Percentiles rank a stretch among this genome's conserved stretches.
Evolutionary conservation across 2,888 invertebrate species (phyloP).

Genomic region (Drosophila barbarae): DNA sequence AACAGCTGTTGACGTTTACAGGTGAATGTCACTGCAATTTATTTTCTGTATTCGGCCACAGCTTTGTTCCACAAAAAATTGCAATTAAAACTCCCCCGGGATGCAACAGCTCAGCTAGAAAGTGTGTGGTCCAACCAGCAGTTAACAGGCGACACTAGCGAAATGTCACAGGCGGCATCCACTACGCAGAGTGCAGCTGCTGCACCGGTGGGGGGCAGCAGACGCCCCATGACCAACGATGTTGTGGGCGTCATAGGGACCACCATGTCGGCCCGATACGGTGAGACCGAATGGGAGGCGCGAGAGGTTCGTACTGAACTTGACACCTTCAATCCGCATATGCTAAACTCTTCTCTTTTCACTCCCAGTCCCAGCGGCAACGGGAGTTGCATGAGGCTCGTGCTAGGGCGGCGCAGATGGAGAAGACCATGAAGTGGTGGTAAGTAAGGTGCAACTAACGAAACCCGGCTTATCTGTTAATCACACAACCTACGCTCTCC

Average conservation of each 20-base stretch:
- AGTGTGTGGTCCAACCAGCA: conserved; percentile 3
- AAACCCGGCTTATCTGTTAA: conserved; percentile 1
- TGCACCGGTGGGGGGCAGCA: conserved; percentile 45
- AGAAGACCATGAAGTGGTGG: conserved; percentile 99
- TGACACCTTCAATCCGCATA: neutral
- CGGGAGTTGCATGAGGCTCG: conserved; percentile 96
- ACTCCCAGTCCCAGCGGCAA: conserved; percentile 77
- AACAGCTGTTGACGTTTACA: conserved; percentile 12
- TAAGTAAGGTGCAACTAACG: conserved; percentile 31
- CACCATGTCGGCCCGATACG: conserved; percentile 69
- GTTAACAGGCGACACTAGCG: neutral
- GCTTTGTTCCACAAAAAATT: conserved; percentile 30
- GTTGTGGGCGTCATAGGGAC: conserved; percentile 51
- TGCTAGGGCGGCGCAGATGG: conserved; percentile 98
- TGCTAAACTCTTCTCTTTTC: neutral
- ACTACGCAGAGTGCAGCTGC: conserved; percentile 56
- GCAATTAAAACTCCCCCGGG: conserved; percentile 30
- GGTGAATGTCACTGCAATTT: conserved; percentile 18
- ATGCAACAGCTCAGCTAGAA: conserved; percentile 44
- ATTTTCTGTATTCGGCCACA: conserved; percentile 23
- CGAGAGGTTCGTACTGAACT: conserved; percentile 70
- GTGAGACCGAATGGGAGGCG: conserved; percentile 80
- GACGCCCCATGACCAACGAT: conserved; percentile 49
- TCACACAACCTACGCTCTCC: conserved; percentile 1
- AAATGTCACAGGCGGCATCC: conserved; percentile 42